phyloP scores from a whole-genome alignment of 2,797 vertebrate species.

The Coracias cyanogaster region DNA sequence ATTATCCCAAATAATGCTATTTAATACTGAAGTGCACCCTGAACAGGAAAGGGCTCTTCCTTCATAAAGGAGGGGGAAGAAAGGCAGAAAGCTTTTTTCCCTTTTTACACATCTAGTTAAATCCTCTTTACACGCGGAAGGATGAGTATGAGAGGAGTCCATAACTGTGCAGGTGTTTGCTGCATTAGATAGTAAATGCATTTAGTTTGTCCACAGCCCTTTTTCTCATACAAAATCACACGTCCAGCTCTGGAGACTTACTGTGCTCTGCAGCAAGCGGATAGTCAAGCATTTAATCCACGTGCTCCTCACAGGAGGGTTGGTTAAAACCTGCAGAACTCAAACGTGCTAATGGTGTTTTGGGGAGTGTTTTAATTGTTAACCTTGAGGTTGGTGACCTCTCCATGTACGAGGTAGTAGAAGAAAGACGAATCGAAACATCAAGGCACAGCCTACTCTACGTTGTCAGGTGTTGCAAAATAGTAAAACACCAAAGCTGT shows the following conservation, averaged over 20 bases:
- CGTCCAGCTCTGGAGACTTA: background rate
- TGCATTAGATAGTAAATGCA: fast-evolving
- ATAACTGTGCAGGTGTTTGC: background rate
- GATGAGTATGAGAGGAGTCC: background rate
- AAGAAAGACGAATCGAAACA: background rate
- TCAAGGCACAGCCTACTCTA: background rate
- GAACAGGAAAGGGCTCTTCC: background rate
- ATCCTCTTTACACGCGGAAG: background rate
- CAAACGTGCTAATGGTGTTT: background rate
- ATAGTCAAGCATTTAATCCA: background rate
- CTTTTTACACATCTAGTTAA: background rate
- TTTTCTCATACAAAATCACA: background rate
- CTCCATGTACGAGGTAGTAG: background rate
- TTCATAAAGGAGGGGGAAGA: background rate
- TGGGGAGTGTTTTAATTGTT: background rate
- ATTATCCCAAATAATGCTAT: background rate
- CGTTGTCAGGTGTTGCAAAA: background rate
- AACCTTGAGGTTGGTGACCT: background rate
- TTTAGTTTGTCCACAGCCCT: background rate
- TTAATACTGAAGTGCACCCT: background rate
- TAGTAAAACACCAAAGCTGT: background rate
- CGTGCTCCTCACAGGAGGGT: background rate
- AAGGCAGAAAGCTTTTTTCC: background rate
- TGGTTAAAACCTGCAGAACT: background rate
- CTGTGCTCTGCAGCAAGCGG: fast-evolving